phyloP scores from a whole-genome alignment of 2,113 vertebrate genomes.

The Pagrus major region DNA sequence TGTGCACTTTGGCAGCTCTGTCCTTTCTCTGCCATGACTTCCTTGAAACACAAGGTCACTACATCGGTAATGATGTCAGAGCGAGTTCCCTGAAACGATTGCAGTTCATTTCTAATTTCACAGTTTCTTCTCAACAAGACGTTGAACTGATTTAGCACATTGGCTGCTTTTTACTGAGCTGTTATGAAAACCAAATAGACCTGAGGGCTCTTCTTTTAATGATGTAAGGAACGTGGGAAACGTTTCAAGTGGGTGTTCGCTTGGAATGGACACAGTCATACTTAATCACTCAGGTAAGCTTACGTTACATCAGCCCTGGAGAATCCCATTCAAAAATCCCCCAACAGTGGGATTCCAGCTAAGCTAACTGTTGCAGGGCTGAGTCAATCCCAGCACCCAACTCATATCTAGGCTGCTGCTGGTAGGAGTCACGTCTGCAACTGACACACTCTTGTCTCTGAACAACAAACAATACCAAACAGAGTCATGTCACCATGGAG shows the following conservation, averaged over 20 bases:
- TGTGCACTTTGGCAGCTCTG: neutral
- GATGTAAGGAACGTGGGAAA: slow-evolving; percentile 18
- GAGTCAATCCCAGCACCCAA: slow-evolving; percentile 52
- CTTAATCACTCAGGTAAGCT: slow-evolving; percentile 27
- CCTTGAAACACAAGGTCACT: neutral
- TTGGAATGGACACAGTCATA: neutral
- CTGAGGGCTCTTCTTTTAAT: neutral
- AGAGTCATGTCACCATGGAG: slow-evolving; percentile 69
- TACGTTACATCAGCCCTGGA: slow-evolving; percentile 5
- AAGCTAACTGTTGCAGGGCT: slow-evolving; percentile 5
- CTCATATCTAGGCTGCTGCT: slow-evolving; percentile 40
- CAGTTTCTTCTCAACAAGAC: neutral
- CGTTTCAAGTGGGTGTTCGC: slow-evolving; percentile 18
- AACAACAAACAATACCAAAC: slow-evolving; percentile 80
- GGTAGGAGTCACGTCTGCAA: slow-evolving; percentile 51
- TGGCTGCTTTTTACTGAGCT: neutral
- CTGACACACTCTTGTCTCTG: slow-evolving; percentile 72
- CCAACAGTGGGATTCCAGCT: slow-evolving; percentile 19
- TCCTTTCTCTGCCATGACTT: neutral
- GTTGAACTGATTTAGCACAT: neutral
- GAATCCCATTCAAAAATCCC: neutral
- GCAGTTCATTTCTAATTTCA: neutral
- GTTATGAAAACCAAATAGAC: slow-evolving; percentile 1
- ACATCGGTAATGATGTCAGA: slow-evolving; percentile 1
- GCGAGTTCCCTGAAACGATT: slow-evolving; percentile 19